These are phyloP conservation scores for Leptosomus discolor DNA, from an alignment of 2,113 vertebrate species.

Conservation along the genomic window DNA sequence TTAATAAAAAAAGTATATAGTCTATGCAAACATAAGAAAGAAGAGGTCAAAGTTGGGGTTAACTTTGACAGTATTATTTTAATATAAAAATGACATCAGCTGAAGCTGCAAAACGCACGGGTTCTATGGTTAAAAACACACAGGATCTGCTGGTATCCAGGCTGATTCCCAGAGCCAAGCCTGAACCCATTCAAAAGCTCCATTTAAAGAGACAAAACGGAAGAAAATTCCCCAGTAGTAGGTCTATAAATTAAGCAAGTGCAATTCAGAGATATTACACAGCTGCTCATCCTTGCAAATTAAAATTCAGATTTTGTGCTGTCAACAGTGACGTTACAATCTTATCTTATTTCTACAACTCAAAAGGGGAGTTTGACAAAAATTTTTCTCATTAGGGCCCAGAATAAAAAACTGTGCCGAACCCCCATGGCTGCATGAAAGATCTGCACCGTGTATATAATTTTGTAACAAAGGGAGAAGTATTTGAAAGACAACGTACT, in stretches of 20 bases:
- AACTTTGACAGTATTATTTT: not conserved
- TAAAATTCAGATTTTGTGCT: conserved; percentile 32
- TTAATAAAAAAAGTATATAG: not conserved
- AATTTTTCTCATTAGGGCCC: not conserved
- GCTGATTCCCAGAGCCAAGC: conserved; percentile 18
- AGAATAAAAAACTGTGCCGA: conserved; percentile 9
- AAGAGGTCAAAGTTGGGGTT: not conserved
- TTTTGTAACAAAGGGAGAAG: conserved; percentile 15
- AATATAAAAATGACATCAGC: conserved; percentile 5
- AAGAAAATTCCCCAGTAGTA: conserved; percentile 35
- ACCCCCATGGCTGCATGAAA: not conserved
- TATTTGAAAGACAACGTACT: conserved; percentile 52
- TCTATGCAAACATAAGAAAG: conserved; percentile 15
- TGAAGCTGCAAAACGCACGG: conserved; percentile 2
- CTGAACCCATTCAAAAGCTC: not conserved
- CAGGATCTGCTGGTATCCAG: not conserved
- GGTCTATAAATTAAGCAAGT: conserved; percentile 50
- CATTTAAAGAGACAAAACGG: conserved; percentile 6
- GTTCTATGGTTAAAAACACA: not conserved
- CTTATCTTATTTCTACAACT: not conserved
- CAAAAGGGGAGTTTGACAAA: not conserved
- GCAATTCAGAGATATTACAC: conserved; percentile 44
- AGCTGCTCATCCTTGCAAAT: conserved; percentile 49
- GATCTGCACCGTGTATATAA: not conserved
- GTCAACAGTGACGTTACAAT: not conserved